Base-by-base conservation (phyloP, 37 sponge, comb jelly and placozoan species). In the Chondrosia reniformis region DNA sequence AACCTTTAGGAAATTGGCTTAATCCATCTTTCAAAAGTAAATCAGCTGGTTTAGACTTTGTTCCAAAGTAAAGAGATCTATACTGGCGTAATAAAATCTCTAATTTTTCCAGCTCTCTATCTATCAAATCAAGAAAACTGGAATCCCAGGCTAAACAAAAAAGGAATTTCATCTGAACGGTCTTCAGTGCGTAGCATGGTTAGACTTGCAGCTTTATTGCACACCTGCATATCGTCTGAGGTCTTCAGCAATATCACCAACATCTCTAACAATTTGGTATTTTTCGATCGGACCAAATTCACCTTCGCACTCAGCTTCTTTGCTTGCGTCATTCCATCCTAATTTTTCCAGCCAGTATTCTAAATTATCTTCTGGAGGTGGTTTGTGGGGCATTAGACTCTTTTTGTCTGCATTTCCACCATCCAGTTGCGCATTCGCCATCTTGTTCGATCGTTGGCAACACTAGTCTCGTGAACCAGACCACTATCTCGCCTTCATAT, bases 231-330 rank as follows among this genome's bases (percentile, higher is more conserved):
- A 75, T 33, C 45, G 28, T 45, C 33, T 46, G 17, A 89, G 54
- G 40, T 89, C 86, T 33, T 62, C 69, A 52, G 44, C 74, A 33
- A 89, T 89, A 33, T 82, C 86, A 0, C 82, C 83, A 0, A 79
- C 54, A 1, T 56, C 28, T 0, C 86, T 83, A 31, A 81, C 13
- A 19, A 77, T 31, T 28, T 39, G n/a, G 69, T 65, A 54, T 10
- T 43, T 24, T 3, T 40, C 43, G 36, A 69, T 25, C 15, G 72
- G 72, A 38, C 72, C 72, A 6, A 69, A 69, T 19, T 69, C 1
- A 13, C 41, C 72, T 69, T 36, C 44, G 8, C 42, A 43, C 72
- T 69, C 72, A 2, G 36, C 43, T 38, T 69, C 72, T 39, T 13
- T 1, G n/a, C 24, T 43, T 4, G 2, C 41, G 1, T 39, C 44